phyloP scores from a whole-genome alignment of 2,113 vertebrate species.

The Rhea pennata region DNA sequence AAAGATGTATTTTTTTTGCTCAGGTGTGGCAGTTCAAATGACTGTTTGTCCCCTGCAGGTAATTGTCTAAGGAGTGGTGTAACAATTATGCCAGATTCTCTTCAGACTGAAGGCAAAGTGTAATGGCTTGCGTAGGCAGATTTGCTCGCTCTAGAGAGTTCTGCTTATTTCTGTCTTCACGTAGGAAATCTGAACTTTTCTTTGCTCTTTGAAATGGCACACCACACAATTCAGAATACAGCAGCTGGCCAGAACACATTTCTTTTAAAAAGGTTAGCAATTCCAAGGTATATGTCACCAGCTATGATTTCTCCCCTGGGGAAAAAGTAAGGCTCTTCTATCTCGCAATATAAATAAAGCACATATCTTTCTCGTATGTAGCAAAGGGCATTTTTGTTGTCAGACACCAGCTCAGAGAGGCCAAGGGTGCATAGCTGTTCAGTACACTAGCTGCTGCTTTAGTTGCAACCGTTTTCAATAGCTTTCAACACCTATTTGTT shows the following conservation, averaged over 20 bases:
- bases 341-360: constrained; percentile 50
- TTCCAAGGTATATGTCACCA: constrained; percentile 38
- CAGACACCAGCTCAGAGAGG: background rate
- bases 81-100: background rate
- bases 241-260: constrained; percentile 29
- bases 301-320: constrained; percentile 28
- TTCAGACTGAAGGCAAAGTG: background rate
- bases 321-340: constrained; percentile 14
- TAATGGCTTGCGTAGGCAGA: background rate
- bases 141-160: background rate
- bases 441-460: background rate
- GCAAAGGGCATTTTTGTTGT: background rate
- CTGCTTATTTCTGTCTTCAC: background rate
- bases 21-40: background rate
- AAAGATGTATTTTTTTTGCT: background rate
- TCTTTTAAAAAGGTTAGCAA: constrained; percentile 44
- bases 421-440: background rate
- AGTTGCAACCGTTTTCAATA: background rate
- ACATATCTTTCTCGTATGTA: background rate
- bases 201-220: constrained; percentile 36
- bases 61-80: background rate
- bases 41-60: background rate
- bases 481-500: background rate
- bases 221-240: background rate
- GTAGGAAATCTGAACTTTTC: constrained; percentile 43